Evolutionary conservation across 2,888 invertebrate genomes (phyloP), one percentile per base, ranked within the genome.

Genomic region (Caprella mutica): DNA sequence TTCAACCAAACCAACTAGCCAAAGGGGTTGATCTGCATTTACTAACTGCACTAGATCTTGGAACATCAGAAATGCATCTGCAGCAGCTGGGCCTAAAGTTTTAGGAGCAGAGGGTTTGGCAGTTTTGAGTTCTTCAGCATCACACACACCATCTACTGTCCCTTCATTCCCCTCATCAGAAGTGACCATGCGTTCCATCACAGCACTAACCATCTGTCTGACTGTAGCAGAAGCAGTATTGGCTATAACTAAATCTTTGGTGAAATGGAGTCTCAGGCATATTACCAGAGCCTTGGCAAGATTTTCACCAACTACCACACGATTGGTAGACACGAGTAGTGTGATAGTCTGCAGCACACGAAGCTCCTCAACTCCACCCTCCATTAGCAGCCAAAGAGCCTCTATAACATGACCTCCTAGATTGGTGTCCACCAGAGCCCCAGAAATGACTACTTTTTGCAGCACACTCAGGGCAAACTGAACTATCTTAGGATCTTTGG

Each of bases 191-290:
- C 91, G 77, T 70, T 92, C 92, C 74, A 91, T 91, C 3, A 91
- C 89, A 55, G 92, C 77, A 23, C 91, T 89, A 23, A 96, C 92
- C 27, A 97, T 77, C 71, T 98, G 97, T 23, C 97, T 77, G 26
- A 98, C 92, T 1, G 96, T 96, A 30, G 98, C 98, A 1, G 96
- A 94, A 6, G 97, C 97, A 12, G 97, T 94, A 73, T 96, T 97
- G 51, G 89, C 87, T 42, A 93, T 94, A 60, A 92, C 92, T 2
- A 85, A 82, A 76, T 97, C 96, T 73, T 90, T 88, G 6, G 91
- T 84, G 68, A 91, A 88, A 72, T 97, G 93, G 69, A 98, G 81
- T n/a, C 93, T 85, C 75, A 98, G 93, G 73, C 96, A 96, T 66
- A 97, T 77, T 43, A 96, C 97, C 72, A 93, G 78, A 55, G 88